Base-by-base conservation (phyloP, 2,888 invertebrate species). In the Drosophila rellima region DNA sequence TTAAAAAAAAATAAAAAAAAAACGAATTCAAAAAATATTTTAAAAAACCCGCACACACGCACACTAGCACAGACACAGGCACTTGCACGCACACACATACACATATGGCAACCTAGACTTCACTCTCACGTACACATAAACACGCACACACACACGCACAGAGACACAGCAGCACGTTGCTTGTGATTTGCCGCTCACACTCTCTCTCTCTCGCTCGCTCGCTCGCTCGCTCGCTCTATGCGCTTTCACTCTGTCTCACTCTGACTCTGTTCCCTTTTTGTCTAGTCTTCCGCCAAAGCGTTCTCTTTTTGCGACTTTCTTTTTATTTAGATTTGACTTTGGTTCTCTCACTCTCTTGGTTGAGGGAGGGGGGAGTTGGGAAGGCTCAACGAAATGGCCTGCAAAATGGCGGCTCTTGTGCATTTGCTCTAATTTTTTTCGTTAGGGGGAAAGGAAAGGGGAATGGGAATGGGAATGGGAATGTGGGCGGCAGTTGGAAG, bases 121-220 rank as follows among this genome's bases (percentile, higher is more conserved):
- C 48, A 60, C 26, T 35, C 50, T 50, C 37, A 40, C 26, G 37
- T 33, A 51, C 54, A 47, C 35, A 57, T 33, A 51, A 51, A 47
- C 35, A 57, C 39, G 33, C 37, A 51, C 51, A 56, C 35, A 54
- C 35, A 42, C 45, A 45, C 26, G 40, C 20, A 71, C 50, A 57
- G 40, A 55, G 51, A 61, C 26, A 39, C 45, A 56, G 56, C 51
- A 72, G 71, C 39, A 51, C 35, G 31, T 77, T 71, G 82, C 69
- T 82, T 68, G 75, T 62, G 72, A 61, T 62, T 65, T 80, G 71
- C 42, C 68, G 54, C 54, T 54, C 47, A 59, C 42, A 50, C 52
- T 48, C 51, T 62, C 50, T 39, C 54, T 54, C 40, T 35, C 40
- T 47, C 40, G 20, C 26, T 55, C 65, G 23, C 47, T 23, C 26